Evolutionary conservation across 2,113 vertebrate genomes (phyloP).

Genomic region (Mormyrus lacerda): DNA sequence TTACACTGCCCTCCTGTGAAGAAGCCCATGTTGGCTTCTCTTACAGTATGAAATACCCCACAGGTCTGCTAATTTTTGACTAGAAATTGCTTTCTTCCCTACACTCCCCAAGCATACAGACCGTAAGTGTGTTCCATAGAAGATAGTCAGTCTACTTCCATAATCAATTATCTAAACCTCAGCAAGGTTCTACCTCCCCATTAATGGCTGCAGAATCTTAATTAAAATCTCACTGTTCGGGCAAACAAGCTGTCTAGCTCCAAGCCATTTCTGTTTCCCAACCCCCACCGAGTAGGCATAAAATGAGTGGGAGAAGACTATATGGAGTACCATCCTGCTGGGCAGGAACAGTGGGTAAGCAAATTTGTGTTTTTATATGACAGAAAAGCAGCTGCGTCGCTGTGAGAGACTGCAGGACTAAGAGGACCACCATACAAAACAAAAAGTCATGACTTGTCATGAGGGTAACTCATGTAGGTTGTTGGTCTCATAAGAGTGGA

Average conservation of each 20-base stretch:
- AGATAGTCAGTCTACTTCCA: neutral
- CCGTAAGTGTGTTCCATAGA: neutral
- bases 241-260: conserved; percentile 25
- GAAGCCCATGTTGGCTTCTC: neutral
- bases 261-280: neutral
- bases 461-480: neutral
- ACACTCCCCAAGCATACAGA: neutral
- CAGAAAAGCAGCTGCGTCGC: neutral
- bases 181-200: conserved; percentile 5
- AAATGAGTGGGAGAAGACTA: neutral
- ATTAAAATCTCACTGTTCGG: conserved; percentile 33
- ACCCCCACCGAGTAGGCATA: neutral
- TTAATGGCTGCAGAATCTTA: conserved; percentile 22
- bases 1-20: neutral
- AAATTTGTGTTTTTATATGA: neutral
- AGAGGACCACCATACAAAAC: neutral
- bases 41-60: neutral
- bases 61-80: neutral
- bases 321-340: neutral
- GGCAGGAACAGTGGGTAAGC: neutral
- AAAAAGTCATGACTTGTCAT: neutral
- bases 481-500: neutral
- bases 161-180: conserved; percentile 41
- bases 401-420: neutral
- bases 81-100: neutral